Base-by-base conservation (phyloP, 2,797 vertebrate species). In the Cuniculus paca region DNA sequence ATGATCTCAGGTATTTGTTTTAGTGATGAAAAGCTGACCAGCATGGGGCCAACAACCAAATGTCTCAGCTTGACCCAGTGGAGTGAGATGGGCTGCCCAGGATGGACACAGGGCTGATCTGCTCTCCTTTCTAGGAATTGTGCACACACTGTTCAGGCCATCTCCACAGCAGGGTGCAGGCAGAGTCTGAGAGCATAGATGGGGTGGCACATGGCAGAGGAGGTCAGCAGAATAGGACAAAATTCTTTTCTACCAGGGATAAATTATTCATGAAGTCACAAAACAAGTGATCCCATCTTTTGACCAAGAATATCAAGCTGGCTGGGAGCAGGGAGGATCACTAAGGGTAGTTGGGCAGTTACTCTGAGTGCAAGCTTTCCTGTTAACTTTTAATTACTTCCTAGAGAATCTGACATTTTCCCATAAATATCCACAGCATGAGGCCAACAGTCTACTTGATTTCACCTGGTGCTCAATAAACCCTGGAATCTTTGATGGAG, bases 181-280 rank as follows among this genome's bases (percentile, higher is more conserved):
- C 17, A 26, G n/a, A 61, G 17, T 16, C 11, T n/a, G 1, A 28
- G 28, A 48, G 11, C 11, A 7, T 2, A n/a, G 74, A 10, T 3
- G 0, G 2, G 22, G 19, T 8, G 52, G 19, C 28, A 34, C 6
- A 17, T 60, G 52, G 22, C 31, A 17, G 17, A 72, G 26, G 20
- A 74, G 48, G 31, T 16, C n/a, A 19, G 36, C 10, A 45, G 50
- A 45, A 74, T 45, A 61, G 60, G 48, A 54, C 48, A 61, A 75
- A 77, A 88, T 10, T 65, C 6, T 68, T 88, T 91, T 86, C 26
- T 52, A 28, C 48, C 8, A 68, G 65, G n/a, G 34, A 50, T 28
- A 83, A 58, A 72, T 95, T 56, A 70, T 72, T 88, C 34, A n/a
- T 24, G 19, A 7, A 74, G 78, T 94, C 92, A 4, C 34, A 93